A percentile compares a stretch with the other conserved stretches of the same genome.
phyloP scores from a whole-genome alignment of 2,888 invertebrate genomes.

The Ophion obscuratus region DNA sequence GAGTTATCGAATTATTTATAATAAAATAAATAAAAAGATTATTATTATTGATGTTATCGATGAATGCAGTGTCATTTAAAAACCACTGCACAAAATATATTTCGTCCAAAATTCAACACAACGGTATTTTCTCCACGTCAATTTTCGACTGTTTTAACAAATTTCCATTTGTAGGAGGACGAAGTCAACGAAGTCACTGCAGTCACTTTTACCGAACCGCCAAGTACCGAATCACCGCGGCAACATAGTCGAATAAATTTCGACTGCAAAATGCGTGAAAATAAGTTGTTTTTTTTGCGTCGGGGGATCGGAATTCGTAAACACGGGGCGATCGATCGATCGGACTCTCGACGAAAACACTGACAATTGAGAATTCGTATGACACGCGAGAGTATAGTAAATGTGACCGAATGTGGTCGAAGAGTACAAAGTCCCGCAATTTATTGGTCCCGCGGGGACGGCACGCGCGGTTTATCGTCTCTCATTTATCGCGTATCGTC shows the following conservation, averaged over 20 bases:
- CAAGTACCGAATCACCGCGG: constrained; percentile 31
- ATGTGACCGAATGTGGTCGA: constrained; percentile 72
- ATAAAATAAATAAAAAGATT: no score
- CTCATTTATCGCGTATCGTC: constrained; percentile 71
- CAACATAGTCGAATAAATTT: constrained; percentile 13
- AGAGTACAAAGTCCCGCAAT: constrained; percentile 78
- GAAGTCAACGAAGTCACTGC: constrained; percentile 35
- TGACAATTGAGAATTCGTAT: constrained; percentile 45
- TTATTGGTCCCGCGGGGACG: constrained; percentile 75
- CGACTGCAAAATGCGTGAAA: not conserved
- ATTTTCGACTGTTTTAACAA: no score
- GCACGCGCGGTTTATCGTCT: constrained; percentile 65
- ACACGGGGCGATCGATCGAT: constrained; percentile 15
- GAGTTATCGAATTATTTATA: no score
- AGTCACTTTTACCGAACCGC: constrained; percentile 34
- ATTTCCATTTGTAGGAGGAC: not conserved
- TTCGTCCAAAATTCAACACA: no score
- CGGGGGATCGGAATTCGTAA: constrained; percentile 5
- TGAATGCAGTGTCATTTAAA: not conserved
- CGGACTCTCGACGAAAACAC: constrained; percentile 9
- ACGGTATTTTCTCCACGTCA: no score
- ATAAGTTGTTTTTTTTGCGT: constrained; percentile 1
- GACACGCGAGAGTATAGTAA: constrained; percentile 62
- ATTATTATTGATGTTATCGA: not conserved
- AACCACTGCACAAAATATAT: no score